Percentiles rank a stretch among this genome's conserved stretches.
Evolutionary conservation across 2,797 vertebrate genomes (phyloP).

Genomic region (Cyprinodon diabolis): DNA sequence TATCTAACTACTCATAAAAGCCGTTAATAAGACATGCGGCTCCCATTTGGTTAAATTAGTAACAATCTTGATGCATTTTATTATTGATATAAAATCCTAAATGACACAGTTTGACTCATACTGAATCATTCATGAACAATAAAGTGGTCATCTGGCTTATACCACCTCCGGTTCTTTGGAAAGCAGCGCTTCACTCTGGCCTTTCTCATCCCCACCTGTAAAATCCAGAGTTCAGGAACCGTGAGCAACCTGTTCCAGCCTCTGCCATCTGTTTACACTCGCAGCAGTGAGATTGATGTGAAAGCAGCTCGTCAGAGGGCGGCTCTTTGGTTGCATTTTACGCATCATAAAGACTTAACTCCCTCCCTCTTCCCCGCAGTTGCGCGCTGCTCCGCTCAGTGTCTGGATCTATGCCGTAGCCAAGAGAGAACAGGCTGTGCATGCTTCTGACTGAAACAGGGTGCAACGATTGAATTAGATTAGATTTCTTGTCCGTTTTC

Average conservation of each 20-base stretch:
- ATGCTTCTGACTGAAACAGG: constrained; percentile 41
- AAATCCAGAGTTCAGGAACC: neutral
- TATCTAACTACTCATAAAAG: too few species aligned
- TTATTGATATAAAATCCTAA: neutral
- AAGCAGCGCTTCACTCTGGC: neutral
- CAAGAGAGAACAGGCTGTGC: constrained; percentile 46
- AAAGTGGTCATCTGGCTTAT: neutral
- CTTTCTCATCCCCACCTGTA: neutral
- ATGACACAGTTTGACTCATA: constrained; percentile 30
- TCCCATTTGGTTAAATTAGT: neutral
- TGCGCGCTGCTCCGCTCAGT: constrained; percentile 28
- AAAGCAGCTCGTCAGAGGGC: constrained; percentile 60
- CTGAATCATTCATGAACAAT: constrained; percentile 28
- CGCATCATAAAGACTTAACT: constrained; percentile 64
- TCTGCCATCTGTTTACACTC: constrained; percentile 13
- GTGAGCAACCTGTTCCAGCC: neutral
- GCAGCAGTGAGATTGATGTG: constrained; percentile 12
- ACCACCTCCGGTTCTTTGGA: neutral
- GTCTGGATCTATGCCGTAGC: constrained; percentile 42
- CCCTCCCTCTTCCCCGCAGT: constrained; percentile 57
- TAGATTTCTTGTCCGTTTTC: neutral
- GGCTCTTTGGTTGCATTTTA: constrained; percentile 56
- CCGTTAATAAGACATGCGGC: neutral
- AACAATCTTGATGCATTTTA: neutral
- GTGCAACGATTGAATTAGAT: constrained; percentile 25